These are phyloP conservation scores for Akabosia matsudoensis DNA, from an alignment of 1,140 invertebrate species.

Conservation along the genomic window DNA sequence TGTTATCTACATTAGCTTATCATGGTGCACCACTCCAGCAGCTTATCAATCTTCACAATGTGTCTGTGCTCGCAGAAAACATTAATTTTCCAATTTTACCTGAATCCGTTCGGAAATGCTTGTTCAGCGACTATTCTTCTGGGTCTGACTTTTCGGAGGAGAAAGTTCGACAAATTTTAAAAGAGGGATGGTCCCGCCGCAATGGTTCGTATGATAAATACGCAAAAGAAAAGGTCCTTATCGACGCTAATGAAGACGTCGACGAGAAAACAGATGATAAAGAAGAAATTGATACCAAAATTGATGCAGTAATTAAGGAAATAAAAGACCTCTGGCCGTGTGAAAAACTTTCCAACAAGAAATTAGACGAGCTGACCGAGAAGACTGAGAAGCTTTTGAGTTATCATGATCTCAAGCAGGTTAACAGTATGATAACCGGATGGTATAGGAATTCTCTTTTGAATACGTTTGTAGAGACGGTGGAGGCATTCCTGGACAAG, in stretches of 20 bases:
- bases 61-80: not conserved
- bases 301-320: not conserved
- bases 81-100: not conserved
- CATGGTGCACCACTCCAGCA: not conserved
- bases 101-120: not conserved
- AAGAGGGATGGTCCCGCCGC: too few relatives aligned
- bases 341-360: not conserved
- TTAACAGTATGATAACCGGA: not conserved
- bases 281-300: not conserved
- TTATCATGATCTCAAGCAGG: not conserved
- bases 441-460: not conserved
- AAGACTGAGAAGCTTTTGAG: not conserved
- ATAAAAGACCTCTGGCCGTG: not conserved
- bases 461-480: not conserved
- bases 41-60: slow-evolving; percentile 1
- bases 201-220: too few relatives aligned
- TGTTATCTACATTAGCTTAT: not conserved
- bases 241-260: too few relatives aligned
- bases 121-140: not conserved
- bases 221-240: not conserved
- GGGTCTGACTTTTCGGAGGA: not conserved
- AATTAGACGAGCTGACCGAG: not conserved
- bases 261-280: too few relatives aligned
- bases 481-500: not conserved
- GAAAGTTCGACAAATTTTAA: not conserved